Evolutionary conservation across 2,113 vertebrate species (phyloP).

Genomic region (Bolborhynchus lineola): DNA sequence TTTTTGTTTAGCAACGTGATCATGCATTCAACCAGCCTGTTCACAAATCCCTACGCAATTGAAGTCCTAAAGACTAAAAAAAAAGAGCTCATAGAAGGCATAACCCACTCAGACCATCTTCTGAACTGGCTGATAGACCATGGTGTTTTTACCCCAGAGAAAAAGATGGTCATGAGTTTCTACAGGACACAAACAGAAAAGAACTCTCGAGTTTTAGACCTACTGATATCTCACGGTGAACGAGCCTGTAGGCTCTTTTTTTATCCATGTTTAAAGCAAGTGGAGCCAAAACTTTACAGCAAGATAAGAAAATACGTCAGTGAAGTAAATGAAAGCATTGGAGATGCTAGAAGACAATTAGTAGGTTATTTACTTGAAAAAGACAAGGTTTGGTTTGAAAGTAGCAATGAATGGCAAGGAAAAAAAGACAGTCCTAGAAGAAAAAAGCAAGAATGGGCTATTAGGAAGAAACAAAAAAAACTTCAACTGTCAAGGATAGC

Average conservation of each 20-base stretch:
- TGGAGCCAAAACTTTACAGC: conserved; percentile 78
- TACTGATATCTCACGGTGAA: conserved; percentile 79
- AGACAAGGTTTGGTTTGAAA: conserved; percentile 60
- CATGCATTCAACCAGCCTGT: conserved; percentile 40
- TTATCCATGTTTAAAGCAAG: conserved; percentile 81
- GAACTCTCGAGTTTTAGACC: conserved; percentile 76
- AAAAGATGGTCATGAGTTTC: conserved; percentile 70
- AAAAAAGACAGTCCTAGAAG: neutral
- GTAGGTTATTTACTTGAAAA: conserved; percentile 81
- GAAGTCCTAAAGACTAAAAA: conserved; percentile 77
- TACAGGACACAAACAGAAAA: conserved; percentile 73
- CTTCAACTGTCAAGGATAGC: neutral
- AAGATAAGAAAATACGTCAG: conserved; percentile 71
- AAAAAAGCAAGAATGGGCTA: neutral
- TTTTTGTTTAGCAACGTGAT: neutral
- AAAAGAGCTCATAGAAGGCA: conserved; percentile 72
- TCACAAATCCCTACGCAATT: conserved; percentile 74
- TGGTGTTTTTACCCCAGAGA: conserved; percentile 69
- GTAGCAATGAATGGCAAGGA: neutral
- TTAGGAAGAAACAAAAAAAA: conserved; percentile 5
- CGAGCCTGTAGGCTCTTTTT: conserved; percentile 81
- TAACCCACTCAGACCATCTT: conserved; percentile 74
- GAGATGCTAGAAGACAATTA: conserved; percentile 77
- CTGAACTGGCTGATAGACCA: conserved; percentile 75
- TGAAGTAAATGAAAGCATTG: conserved; percentile 66